Base-by-base conservation (phyloP, 2,797 vertebrate genomes). In the Fundulus diaphanus region DNA sequence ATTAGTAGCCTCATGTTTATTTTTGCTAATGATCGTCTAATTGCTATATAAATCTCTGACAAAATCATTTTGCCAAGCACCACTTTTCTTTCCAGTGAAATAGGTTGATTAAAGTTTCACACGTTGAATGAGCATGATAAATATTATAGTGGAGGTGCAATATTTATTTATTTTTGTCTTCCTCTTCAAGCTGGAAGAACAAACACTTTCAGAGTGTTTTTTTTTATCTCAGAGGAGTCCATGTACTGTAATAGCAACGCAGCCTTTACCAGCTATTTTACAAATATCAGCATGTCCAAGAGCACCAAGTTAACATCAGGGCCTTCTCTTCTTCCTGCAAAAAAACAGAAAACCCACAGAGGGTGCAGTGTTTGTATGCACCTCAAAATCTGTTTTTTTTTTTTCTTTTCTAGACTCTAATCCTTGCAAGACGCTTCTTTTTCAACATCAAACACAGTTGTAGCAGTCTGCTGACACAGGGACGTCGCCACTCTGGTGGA, bases 11-110 rank as follows among this genome's bases (percentile, higher is more conserved):
- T 63, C 33, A 63, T 35, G 20, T 35, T 12, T 8, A 22, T 35
- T 63, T 63, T 37, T 35, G 18, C 31, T 24, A 9, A 63, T 35
- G 7, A 22, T 7, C 2, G 7, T 37, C 20, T 35, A 27, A 63
- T 16, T 66, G 11, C 63, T 66, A 24, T 27, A 42, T 66, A 66
- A 67, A 42, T 68, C 66, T 3, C 13, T 29, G 66, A 68, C 66
- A 48, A 68, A 68, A 68, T 31, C 16, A 49, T 68, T 49, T 68
- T 5, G 29, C 29, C 44, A 22, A 68, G 20, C 42, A 29, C 31
- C 65, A 68, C 27, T 29, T 68, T 18, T 16, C 40, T 3, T 42
- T 7, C 65, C 31, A 44, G 44, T 27, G 27, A 11, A 68, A 31
- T 16, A 68, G 18, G n/a, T 46, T 44, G 13, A 27, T 44, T 46